Evolutionary conservation across 2,113 vertebrate species (phyloP), one percentile per base, ranked within the genome.

Genomic region (Equus quagga): DNA sequence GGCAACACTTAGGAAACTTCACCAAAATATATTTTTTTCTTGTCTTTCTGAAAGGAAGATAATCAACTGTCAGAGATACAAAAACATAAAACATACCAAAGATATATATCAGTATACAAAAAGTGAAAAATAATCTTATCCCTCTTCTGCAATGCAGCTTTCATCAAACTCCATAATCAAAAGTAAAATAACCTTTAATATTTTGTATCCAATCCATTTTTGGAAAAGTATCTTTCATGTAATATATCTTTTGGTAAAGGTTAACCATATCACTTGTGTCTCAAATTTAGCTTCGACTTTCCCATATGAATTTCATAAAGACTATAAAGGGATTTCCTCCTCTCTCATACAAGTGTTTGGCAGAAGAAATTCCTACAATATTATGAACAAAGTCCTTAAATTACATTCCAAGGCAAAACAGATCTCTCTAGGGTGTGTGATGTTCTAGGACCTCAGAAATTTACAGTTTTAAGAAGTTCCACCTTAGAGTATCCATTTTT

Each of bases 401-500:
- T 96, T 94, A 95, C 62, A 98, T 97, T 92, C 49, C 67, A 95
- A 97, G 72, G 41, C 92, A 98, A 95, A 96, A 81, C 73, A 91
- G 62, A 94, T 54, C 81, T 97, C 97, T 96, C 92, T 51, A 86
- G 90, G 75, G 95, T 95, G 88, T 85, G 84, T 46, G 60, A 97
- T 95, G 88, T 64, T 96, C 97, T 95, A 95, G 85, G 96, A 97
- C 60, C 28, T 94, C 67, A 95, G 87, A 97, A 97, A 97, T 98
- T 97, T 97, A 98, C 87, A 85, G 96, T 97, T 98, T 81, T 87
- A 95, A 98, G 96, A 94, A 97, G 94, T 97, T 98, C 88, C 36
- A 97, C 60, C 92, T 95, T 95, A 94, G 92, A 96, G 95, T 79
- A 96, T 94, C 91, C 88, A 98, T 98, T 98, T 98, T 97, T 98